These are phyloP conservation scores for Sebastes steindachneri DNA, from an alignment of 2,797 vertebrate species.

Conservation along the genomic window DNA sequence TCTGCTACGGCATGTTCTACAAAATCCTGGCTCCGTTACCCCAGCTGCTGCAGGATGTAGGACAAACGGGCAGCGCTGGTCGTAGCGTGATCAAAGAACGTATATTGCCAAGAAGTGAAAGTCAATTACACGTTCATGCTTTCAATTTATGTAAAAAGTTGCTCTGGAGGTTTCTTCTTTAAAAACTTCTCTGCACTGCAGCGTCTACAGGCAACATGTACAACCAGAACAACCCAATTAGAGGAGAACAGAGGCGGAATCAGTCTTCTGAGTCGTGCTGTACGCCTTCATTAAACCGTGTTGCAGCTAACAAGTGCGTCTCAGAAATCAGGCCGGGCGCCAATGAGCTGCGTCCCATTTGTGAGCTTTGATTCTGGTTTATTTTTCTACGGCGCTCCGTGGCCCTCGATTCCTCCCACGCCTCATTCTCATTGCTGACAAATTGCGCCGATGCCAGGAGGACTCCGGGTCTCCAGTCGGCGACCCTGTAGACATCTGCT, in stretches of 20 bases:
- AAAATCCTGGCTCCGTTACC: conserved; percentile 7
- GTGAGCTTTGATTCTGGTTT: conserved; percentile 41
- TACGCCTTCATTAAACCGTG: conserved; percentile 48
- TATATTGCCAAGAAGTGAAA: too few relatives aligned
- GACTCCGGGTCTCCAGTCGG: conserved; percentile 24
- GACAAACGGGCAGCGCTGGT: not conserved
- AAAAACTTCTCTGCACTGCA: not conserved
- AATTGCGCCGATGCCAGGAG: conserved; percentile 28
- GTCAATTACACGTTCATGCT: too few relatives aligned
- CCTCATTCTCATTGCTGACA: conserved; percentile 11
- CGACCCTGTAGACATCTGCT: conserved; percentile 61
- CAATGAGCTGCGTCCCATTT: conserved; percentile 37
- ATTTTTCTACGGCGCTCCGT: conserved; percentile 7
- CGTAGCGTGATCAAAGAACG: too few relatives aligned
- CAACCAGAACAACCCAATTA: conserved; percentile 57
- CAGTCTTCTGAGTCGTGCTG: conserved; percentile 14
- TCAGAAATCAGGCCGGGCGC: conserved; percentile 23
- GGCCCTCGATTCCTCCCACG: conserved; percentile 18
- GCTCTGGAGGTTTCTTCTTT: not conserved
- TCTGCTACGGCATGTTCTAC: conserved; percentile 18
- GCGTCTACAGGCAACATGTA: not conserved
- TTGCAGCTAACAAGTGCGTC: conserved; percentile 27
- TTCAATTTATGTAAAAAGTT: not conserved
- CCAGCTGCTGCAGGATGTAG: conserved; percentile 17
- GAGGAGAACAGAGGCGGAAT: conserved; percentile 32